These are phyloP conservation scores for Hypothenemus hampei DNA, from an alignment of 1,140 invertebrate genomes.

Conservation along the genomic window DNA sequence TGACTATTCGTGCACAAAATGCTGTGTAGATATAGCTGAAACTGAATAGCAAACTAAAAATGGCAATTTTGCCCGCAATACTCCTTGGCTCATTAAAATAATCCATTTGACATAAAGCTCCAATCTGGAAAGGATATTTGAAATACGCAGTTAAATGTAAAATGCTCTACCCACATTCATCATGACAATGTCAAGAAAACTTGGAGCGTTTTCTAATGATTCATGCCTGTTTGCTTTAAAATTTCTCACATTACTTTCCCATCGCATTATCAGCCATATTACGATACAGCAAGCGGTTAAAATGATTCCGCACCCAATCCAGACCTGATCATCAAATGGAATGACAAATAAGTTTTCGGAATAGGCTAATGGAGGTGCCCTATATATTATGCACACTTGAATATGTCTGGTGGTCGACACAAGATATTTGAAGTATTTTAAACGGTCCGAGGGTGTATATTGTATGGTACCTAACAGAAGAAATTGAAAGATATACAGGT, in stretches of 20 bases:
- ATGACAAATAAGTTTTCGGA: conserved; percentile 58
- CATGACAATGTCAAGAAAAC: conserved; percentile 15
- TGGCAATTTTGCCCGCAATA: conserved; percentile 38
- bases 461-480: conserved; percentile 15
- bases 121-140: conserved; percentile 14
- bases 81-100: conserved; percentile 46
- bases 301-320: conserved; percentile 30
- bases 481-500: background rate
- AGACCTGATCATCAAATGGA: conserved; percentile 49
- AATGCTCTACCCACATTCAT: conserved; percentile 9
- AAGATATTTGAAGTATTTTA: conserved; percentile 22
- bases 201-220: conserved; percentile 3
- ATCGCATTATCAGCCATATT: conserved; percentile 31
- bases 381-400: conserved; percentile 54
- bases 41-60: conserved; percentile 35
- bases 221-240: conserved; percentile 3
- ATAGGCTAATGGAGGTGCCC: conserved; percentile 57
- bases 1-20: conserved; percentile 45
- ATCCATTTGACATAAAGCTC: conserved; percentile 14
- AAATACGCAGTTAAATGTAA: background rate
- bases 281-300: conserved; percentile 11
- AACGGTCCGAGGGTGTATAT: conserved; percentile 9
- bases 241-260: conserved; percentile 31
- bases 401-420: conserved; percentile 3
- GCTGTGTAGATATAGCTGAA: conserved; percentile 43